Base-by-base conservation (phyloP, 1,140 invertebrate species). In the Schlechtendalia chinensis region DNA sequence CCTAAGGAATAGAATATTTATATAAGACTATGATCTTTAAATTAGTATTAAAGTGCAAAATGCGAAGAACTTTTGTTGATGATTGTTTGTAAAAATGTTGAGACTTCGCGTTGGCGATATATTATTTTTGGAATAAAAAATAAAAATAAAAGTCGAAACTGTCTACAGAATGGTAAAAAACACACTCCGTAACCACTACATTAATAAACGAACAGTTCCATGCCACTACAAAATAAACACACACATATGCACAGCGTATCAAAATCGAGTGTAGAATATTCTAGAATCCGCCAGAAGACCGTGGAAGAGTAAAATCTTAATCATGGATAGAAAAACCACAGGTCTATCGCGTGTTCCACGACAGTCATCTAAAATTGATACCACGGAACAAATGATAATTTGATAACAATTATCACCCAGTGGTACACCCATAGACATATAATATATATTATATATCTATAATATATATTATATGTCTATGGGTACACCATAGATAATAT, bases 201-300 rank as follows among this genome's bases (percentile, higher is more conserved):
- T 11, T 22, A 22, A 58, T 17, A 22, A 19, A 79, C 32, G 16
- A 16, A 45, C 29, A 45, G n/a, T 72, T 72, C 19, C 24, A 22
- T 79, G 22, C 27, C 17, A 56, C 17, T n/a, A 14, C 4, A 17
- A 8, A 4, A 17, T 32, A 50, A n/a, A 53, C 47, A n/a, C 14
- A 75, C 54, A 75, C 32, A 75, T 29, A 75, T 29, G 29, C 19
- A 5, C 39, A 63, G 29, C 39, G 14, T 79, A 79, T 79, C 75
- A 61, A 63, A 77, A 77, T 11, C 32, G 4, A 22, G 22, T 11
- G 32, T 24, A 79, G 75, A 79, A 79, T 29, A 19, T 79, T 79
- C 75, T 79, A 79, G 75, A 79, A 79, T 63, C 39, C 16, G 17
- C 75, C 58, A 79, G 75, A 79, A 79, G 10, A 61, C 0, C 58